Conservation (phyloP, 2,797 vertebrate species). For the Megalops cyprinoides region DNA sequence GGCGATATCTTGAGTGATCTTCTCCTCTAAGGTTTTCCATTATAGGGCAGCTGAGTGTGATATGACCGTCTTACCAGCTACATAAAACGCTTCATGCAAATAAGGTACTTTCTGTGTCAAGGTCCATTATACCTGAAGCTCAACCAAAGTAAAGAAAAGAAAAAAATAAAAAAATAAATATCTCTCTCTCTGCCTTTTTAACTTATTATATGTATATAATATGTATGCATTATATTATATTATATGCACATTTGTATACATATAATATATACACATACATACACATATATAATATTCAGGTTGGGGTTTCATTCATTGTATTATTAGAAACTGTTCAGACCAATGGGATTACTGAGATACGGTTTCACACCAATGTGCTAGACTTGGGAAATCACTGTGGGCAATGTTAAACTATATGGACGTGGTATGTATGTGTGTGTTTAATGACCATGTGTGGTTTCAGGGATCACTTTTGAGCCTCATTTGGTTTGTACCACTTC, state of each 20-base stretch:
- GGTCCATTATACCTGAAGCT: neutral
- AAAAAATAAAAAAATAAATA: too few relatives aligned
- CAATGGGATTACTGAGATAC: too few relatives aligned
- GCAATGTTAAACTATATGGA: neutral
- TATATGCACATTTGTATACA: too few relatives aligned
- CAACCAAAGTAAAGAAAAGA: neutral
- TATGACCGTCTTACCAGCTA: neutral
- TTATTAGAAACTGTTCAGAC: too few relatives aligned
- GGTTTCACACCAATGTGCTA: neutral
- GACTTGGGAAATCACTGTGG: neutral
- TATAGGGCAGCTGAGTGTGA: neutral
- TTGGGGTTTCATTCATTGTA: neutral
- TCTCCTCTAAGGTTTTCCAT: neutral
- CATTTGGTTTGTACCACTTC: neutral
- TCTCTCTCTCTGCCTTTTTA: too few relatives aligned
- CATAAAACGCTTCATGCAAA: neutral
- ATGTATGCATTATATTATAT: too few relatives aligned
- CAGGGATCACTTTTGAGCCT: neutral
- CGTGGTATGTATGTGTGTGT: neutral
- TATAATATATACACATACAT: too few relatives aligned
- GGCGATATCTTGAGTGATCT: neutral
- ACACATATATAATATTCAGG: too few relatives aligned
- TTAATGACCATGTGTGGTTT: neutral
- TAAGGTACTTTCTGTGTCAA: neutral
- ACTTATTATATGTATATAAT: too few relatives aligned